Percentiles rank a stretch among this genome's conserved stretches.
Conservation (phyloP, 1,140 invertebrate genomes). For the Orchestia grillus region DNA sequence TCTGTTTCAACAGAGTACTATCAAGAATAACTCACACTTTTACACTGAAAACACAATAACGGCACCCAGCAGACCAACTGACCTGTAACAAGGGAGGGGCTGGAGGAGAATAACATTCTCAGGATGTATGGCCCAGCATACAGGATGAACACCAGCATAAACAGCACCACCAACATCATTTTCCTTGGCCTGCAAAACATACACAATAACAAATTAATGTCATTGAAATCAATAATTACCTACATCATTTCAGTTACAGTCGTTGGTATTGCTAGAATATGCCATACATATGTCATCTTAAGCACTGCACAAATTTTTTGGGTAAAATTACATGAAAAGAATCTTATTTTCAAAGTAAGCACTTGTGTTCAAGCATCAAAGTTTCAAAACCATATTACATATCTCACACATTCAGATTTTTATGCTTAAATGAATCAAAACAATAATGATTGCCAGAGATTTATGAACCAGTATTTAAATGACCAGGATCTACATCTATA, state of each 20-base stretch:
- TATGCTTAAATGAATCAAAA: no score
- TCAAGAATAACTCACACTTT: neutral
- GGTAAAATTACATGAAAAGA: neutral
- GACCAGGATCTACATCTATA: no score
- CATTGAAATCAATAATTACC: neutral
- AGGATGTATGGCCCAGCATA: conserved; percentile 69
- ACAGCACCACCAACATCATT: conserved; percentile 55
- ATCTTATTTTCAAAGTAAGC: no score
- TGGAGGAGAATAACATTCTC: conserved; percentile 62
- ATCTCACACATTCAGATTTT: no score
- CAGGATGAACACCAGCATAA: conserved; percentile 65
- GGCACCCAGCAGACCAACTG: neutral
- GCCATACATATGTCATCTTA: neutral
- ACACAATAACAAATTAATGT: neutral
- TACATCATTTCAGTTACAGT: no score
- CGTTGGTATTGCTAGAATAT: neutral
- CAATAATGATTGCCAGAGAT: no score
- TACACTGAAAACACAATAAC: neutral
- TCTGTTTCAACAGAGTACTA: neutral
- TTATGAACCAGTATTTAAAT: no score
- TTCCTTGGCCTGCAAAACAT: conserved; percentile 46
- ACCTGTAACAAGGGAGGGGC: conserved; percentile 1
- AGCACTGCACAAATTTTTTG: neutral
- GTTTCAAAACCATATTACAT: no score
- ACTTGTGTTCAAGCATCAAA: no score